Evolutionary conservation across 2,888 invertebrate genomes (phyloP).

Genomic region (Fabriciana adippe): DNA sequence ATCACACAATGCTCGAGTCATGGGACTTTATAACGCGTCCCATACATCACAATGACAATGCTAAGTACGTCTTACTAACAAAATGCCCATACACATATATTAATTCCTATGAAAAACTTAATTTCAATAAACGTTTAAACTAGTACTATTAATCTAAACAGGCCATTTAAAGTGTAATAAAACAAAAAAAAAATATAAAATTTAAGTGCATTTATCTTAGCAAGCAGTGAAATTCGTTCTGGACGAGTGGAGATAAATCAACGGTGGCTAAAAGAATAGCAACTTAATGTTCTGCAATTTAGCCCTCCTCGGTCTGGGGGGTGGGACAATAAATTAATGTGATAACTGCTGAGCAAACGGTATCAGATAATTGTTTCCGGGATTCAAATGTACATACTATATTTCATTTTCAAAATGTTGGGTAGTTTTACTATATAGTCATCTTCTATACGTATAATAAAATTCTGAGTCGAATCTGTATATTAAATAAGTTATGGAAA

Average conservation of each 20-base stretch:
- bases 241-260: conserved; percentile 38
- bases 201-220: conserved; percentile 24
- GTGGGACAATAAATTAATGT: conserved; percentile 49
- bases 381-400: conserved; percentile 36
- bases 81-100: too few species aligned
- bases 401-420: conserved; percentile 25
- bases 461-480: too few species aligned
- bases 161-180: not conserved
- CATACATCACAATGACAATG: too few species aligned
- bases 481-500: too few species aligned
- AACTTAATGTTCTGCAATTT: conserved; percentile 43
- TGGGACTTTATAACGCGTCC: too few species aligned
- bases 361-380: conserved; percentile 56
- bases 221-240: conserved; percentile 25
- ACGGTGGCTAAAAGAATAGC: conserved; percentile 40
- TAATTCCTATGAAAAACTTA: too few species aligned
- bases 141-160: too few species aligned
- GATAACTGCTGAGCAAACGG: conserved; percentile 47
- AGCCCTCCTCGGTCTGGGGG: conserved; percentile 31
- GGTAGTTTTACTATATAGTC: too few species aligned
- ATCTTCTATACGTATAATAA: too few species aligned
- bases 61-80: too few species aligned
- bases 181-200: conserved; percentile 8
- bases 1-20: too few species aligned
- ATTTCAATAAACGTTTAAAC: too few species aligned